Conservation (phyloP, 2,888 invertebrate species). For the Perithous albicinctus region DNA sequence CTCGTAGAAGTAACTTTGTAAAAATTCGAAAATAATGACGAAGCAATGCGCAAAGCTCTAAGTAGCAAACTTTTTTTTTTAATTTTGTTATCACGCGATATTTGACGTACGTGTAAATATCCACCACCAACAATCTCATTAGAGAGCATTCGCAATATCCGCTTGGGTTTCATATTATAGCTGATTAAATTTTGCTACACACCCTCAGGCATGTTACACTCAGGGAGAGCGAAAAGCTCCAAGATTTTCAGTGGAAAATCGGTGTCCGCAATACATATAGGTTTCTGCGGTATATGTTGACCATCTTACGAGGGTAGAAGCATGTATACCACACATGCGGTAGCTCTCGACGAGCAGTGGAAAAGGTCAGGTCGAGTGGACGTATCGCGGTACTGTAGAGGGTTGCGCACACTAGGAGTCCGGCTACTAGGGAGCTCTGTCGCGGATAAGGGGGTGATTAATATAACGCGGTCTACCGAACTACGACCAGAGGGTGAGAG, state of each 20-base stretch:
- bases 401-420: slow-evolving; percentile 33
- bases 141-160: slow-evolving; percentile 15
- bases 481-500: slow-evolving; percentile 2
- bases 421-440: slow-evolving; percentile 23
- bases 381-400: slow-evolving; percentile 32
- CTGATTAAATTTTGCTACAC: slow-evolving; percentile 27
- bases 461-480: slow-evolving; percentile 56
- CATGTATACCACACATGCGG: slow-evolving; percentile 35
- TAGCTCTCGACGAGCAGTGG: slow-evolving; percentile 37
- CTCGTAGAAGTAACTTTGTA: too few relatives aligned
- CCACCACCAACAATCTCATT: background rate
- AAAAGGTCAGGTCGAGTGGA: slow-evolving; percentile 63
- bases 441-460: slow-evolving; percentile 55
- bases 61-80: too few relatives aligned
- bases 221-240: background rate
- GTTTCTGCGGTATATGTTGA: slow-evolving; percentile 19
- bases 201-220: background rate
- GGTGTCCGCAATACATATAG: background rate
- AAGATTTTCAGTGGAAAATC: slow-evolving; percentile 19
- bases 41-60: too few relatives aligned
- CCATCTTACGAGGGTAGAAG: slow-evolving; percentile 31
- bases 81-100: too few relatives aligned
- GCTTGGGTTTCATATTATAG: slow-evolving; percentile 16
- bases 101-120: background rate
- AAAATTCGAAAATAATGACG: too few relatives aligned